phyloP scores from a whole-genome alignment of 1,140 invertebrate species.

The Bursaphelenchus mucronatus region DNA sequence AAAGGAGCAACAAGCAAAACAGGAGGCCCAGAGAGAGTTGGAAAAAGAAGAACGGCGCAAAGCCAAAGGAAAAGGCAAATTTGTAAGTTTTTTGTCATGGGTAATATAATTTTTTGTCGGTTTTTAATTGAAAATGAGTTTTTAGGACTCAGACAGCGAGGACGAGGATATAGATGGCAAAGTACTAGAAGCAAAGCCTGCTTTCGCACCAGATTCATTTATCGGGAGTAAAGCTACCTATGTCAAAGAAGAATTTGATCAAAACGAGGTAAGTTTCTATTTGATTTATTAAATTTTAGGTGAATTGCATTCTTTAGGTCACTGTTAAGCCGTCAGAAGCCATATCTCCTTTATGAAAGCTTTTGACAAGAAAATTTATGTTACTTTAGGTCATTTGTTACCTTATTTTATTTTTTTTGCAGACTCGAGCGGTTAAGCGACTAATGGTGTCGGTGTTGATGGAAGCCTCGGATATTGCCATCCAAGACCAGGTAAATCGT shows the following conservation, averaged over 20 bases:
- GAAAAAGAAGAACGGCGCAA: slow-evolving; percentile 28
- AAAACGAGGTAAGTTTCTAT: slow-evolving; percentile 33
- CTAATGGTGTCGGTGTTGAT: slow-evolving; percentile 40
- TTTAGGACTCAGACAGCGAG: slow-evolving; percentile 39
- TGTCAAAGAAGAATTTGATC: slow-evolving; percentile 41
- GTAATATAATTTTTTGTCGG: slow-evolving; percentile 13
- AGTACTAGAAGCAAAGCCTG: too few species aligned
- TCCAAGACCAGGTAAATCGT: slow-evolving; percentile 15
- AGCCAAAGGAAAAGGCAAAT: slow-evolving; percentile 44
- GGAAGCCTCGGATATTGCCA: slow-evolving; percentile 37
- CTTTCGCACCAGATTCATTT: too few species aligned
- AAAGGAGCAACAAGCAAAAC: slow-evolving; percentile 61
- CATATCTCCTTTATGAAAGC: neutral
- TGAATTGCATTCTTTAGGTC: neutral
- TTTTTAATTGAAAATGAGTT: neutral
- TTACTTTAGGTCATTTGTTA: slow-evolving; percentile 3
- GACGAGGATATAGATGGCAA: slow-evolving; percentile 27
- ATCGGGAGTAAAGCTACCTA: slow-evolving; percentile 37
- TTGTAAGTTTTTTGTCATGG: slow-evolving; percentile 41
- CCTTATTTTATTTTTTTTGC: slow-evolving; percentile 25
- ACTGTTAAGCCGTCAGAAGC: neutral
- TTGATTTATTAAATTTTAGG: neutral
- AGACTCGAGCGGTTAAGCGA: slow-evolving; percentile 39
- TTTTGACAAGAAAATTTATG: neutral
- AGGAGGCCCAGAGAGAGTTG: slow-evolving; percentile 41